A percentile compares a stretch with the other conserved stretches of the same genome.
These are phyloP conservation scores for Masticophis lateralis DNA, from an alignment of 2,797 vertebrate species.

Conservation along the genomic window DNA sequence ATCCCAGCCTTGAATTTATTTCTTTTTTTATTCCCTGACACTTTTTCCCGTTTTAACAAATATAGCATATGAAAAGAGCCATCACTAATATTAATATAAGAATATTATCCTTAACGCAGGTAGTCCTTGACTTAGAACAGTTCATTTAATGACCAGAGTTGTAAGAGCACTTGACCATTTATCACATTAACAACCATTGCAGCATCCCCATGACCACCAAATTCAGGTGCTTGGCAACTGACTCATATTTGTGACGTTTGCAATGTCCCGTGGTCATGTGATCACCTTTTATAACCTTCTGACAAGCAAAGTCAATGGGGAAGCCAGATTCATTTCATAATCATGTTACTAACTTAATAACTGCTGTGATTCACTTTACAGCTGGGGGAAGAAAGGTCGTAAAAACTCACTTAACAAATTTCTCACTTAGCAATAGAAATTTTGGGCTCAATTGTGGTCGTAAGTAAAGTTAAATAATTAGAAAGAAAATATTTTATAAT, in stretches of 20 bases:
- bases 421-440: not conserved
- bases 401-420: not conserved
- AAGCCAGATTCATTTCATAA: not conserved
- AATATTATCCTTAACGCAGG: not conserved
- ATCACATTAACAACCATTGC: not conserved
- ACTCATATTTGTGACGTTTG: not conserved
- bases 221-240: not conserved
- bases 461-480: not conserved
- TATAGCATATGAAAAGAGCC: not conserved
- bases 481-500: not conserved
- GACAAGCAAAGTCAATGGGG: not conserved
- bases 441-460: not conserved
- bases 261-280: not conserved
- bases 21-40: not conserved
- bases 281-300: not conserved
- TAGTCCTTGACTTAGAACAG: not conserved
- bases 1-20: accelerated
- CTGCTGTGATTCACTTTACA: not conserved
- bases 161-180: not conserved
- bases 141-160: not conserved
- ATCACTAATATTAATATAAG: accelerated
- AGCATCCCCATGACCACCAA: not conserved
- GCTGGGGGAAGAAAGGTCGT: not conserved
- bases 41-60: not conserved
- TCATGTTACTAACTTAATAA: not conserved